Conservation (phyloP, 2,113 vertebrate species). For the Scophthalmus maximus region DNA sequence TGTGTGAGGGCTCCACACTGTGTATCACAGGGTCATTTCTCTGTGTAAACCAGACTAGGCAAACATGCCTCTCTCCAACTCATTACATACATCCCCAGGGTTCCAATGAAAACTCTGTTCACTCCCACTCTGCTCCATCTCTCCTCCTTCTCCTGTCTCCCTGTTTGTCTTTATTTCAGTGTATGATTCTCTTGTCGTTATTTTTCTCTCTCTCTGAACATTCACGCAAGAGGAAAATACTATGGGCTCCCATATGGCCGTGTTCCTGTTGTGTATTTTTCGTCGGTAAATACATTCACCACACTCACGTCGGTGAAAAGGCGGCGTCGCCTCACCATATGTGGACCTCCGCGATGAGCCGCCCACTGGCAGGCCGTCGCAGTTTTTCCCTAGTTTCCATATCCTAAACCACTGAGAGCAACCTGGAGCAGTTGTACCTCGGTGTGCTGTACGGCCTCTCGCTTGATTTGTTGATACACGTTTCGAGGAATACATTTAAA, state of each 20-base stretch:
- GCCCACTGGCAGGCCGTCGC: background rate
- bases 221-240: background rate
- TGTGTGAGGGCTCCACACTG: slow-evolving; percentile 20
- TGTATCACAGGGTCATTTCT: slow-evolving; percentile 65
- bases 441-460: background rate
- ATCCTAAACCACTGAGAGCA: background rate
- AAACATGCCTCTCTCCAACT: slow-evolving; percentile 65
- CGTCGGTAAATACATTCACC: slow-evolving; percentile 5
- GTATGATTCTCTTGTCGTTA: slow-evolving; percentile 26
- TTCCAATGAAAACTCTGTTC: slow-evolving; percentile 46
- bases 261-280: slow-evolving; percentile 3
- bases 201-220: slow-evolving; percentile 15
- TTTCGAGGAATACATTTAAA: background rate
- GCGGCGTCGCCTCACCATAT: background rate
- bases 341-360: background rate
- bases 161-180: slow-evolving; percentile 19
- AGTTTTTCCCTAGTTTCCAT: background rate
- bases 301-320: slow-evolving; percentile 12
- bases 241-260: background rate
- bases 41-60: slow-evolving; percentile 61
- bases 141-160: slow-evolving; percentile 19
- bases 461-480: background rate
- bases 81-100: slow-evolving; percentile 65
- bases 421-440: background rate
- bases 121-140: slow-evolving; percentile 18